Conservation (phyloP, 2,888 invertebrate genomes). For the Calephelis perditalis region DNA sequence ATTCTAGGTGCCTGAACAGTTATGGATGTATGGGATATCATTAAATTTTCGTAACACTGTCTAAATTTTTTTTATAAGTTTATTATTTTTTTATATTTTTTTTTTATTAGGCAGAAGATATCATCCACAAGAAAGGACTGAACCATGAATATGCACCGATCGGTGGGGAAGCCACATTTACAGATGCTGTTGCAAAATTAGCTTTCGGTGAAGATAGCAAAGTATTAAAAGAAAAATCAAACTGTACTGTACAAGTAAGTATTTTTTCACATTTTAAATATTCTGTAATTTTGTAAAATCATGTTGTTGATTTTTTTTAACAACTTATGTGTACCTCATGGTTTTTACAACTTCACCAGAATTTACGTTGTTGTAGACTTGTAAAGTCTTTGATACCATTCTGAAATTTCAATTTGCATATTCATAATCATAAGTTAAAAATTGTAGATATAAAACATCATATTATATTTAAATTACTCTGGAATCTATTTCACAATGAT, state of each 20-base stretch:
- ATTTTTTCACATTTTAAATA: not conserved
- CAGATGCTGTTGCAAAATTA: conserved; percentile 88
- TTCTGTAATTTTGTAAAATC: too few relatives aligned
- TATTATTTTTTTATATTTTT: conserved; percentile 11
- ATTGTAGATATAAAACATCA: too few relatives aligned
- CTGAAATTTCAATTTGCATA: too few relatives aligned
- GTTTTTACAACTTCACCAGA: too few relatives aligned
- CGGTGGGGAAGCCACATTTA: conserved; percentile 90
- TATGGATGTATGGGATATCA: too few relatives aligned
- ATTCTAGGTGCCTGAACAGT: too few relatives aligned
- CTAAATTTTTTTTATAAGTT: not conserved
- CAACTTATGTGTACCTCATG: too few relatives aligned
- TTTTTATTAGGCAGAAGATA: conserved; percentile 86
- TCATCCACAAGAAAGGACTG: conserved; percentile 80
- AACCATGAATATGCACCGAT: conserved; percentile 98
- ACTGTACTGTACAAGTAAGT: conserved; percentile 84
- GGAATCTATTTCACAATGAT: not conserved
- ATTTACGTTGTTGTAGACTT: too few relatives aligned
- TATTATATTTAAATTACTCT: not conserved
- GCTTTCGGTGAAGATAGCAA: conserved; percentile 91
- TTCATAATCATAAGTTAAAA: too few relatives aligned
- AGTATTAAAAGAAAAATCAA: conserved; percentile 82
- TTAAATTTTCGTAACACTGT: too few relatives aligned
- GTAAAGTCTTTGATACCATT: too few relatives aligned
- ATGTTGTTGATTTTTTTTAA: too few relatives aligned